These are phyloP conservation scores for Lepidocyrtinus sp. DNA, from an alignment of 2,888 invertebrate species.

Conservation along the genomic window DNA sequence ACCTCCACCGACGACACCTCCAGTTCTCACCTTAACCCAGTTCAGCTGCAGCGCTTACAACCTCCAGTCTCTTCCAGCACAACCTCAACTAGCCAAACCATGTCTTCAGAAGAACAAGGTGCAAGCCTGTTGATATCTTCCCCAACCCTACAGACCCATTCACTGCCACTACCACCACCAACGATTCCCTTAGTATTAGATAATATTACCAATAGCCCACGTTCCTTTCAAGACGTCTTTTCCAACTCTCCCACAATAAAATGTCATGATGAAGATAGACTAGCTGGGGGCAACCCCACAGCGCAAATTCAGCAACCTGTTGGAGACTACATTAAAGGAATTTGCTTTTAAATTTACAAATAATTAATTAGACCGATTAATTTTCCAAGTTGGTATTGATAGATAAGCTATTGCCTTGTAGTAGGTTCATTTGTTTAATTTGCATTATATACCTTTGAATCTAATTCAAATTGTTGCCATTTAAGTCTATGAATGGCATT, in stretches of 20 bases:
- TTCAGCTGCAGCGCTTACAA: no score
- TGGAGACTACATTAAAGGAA: conserved; percentile 61
- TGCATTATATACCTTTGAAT: no score
- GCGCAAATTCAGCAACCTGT: conserved; percentile 48
- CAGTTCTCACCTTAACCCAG: no score
- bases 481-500: no score
- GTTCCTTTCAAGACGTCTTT: conserved; percentile 55
- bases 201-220: conserved; percentile 51
- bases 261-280: conserved; percentile 62
- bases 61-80: conserved; percentile 34
- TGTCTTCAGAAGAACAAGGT: conserved; percentile 35
- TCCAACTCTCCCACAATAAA: conserved; percentile 52
- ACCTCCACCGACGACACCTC: no score
- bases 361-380: no score
- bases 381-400: no score
- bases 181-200: conserved; percentile 55
- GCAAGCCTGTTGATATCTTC: conserved; percentile 17
- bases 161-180: conserved; percentile 41
- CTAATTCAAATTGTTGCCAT: no score
- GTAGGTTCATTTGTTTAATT: no score
- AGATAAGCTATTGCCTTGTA: no score
- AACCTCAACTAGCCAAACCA: not conserved
- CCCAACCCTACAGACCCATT: no score
- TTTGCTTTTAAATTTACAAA: conserved; percentile 63
- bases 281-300: conserved; percentile 35